These are phyloP conservation scores for Thelaira solivaga DNA, from an alignment of 2,888 invertebrate genomes.

Conservation along the genomic window DNA sequence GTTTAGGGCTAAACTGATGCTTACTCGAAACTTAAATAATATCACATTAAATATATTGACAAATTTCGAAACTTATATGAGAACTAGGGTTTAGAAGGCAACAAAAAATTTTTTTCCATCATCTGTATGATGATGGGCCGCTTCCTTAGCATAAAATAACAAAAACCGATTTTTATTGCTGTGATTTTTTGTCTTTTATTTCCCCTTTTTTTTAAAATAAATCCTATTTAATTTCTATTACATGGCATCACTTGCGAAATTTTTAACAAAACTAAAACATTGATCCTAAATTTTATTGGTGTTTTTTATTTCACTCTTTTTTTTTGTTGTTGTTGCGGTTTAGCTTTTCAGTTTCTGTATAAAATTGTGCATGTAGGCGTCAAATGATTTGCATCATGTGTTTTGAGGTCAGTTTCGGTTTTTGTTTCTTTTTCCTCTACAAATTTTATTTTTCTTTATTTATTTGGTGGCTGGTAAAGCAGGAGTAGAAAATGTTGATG, in stretches of 20 bases:
- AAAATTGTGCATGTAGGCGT: conserved; percentile 69
- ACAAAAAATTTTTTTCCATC: no score
- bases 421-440: conserved; percentile 13
- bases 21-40: no score
- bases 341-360: conserved; percentile 50
- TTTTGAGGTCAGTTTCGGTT: conserved; percentile 56
- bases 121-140: no score
- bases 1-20: no score
- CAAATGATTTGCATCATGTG: conserved; percentile 66
- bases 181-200: background rate
- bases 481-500: conserved; percentile 21
- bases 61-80: no score
- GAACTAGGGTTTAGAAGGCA: no score
- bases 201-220: background rate
- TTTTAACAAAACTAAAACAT: background rate
- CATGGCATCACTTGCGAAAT: background rate
- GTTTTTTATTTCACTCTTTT: no score
- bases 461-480: background rate
- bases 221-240: background rate
- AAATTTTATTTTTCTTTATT: background rate
- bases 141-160: no score
- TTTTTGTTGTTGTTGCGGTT: conserved; percentile 6
- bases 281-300: conserved; percentile 23
- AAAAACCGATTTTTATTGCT: no score
- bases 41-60: no score